Conservation (phyloP, 1,140 invertebrate genomes). For the Parasteatoda tepidariorum region DNA sequence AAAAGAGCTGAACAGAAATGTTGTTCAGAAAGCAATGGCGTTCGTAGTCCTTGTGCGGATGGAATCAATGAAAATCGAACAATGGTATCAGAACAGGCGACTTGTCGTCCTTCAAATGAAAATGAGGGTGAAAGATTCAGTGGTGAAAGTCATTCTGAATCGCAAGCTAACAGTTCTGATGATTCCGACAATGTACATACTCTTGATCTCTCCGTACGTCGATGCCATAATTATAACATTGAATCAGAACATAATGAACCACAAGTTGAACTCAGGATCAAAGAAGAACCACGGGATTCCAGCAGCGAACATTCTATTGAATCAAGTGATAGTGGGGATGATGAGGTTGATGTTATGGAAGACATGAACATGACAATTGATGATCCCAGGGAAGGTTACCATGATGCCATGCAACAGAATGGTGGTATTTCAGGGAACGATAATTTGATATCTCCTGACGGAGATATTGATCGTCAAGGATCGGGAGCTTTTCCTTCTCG, state of each 20-base stretch:
- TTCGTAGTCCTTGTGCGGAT: slow-evolving; percentile 44
- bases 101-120: slow-evolving; percentile 26
- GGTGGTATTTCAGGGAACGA: slow-evolving; percentile 25
- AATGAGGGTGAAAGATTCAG: slow-evolving; percentile 32
- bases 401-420: slow-evolving; percentile 29
- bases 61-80: slow-evolving; percentile 15
- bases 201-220: slow-evolving; percentile 62
- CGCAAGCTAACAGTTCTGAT: slow-evolving; percentile 56
- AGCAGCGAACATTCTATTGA: slow-evolving; percentile 52
- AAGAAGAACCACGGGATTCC: slow-evolving; percentile 52
- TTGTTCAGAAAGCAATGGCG: slow-evolving; percentile 47
- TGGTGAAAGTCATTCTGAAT: slow-evolving; percentile 44
- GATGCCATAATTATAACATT: neutral
- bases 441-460: slow-evolving; percentile 11
- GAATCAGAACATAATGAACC: slow-evolving; percentile 9
- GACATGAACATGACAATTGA: slow-evolving; percentile 39
- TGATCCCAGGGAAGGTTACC: slow-evolving; percentile 17
- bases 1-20: slow-evolving; percentile 74
- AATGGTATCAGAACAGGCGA: neutral
- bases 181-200: slow-evolving; percentile 63
- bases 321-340: slow-evolving; percentile 52
- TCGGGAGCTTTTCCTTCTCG: slow-evolving; percentile 19
- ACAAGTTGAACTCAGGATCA: slow-evolving; percentile 39
- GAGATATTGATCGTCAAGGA: slow-evolving; percentile 17
- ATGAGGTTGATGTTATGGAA: slow-evolving; percentile 52